A percentile compares a stretch with the other conserved stretches of the same genome.
phyloP scores from a whole-genome alignment of 2,888 invertebrate species.

The Acleris emargana region DNA sequence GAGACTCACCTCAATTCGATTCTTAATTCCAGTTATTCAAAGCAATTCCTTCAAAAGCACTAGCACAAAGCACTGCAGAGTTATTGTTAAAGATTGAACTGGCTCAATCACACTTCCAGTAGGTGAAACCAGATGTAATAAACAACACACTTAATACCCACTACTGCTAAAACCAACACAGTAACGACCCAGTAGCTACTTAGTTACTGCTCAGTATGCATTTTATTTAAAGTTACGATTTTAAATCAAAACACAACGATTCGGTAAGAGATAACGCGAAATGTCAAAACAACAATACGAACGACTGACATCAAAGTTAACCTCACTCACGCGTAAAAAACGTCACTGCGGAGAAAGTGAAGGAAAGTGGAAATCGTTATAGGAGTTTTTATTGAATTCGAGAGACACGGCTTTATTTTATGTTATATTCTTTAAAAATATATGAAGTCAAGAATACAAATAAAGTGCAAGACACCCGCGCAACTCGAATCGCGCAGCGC shows the following conservation, averaged over 20 bases:
- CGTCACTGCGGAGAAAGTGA: conserved; percentile 34
- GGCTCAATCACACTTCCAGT: conserved; percentile 18
- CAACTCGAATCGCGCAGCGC: conserved; percentile 26
- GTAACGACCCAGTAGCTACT: background rate
- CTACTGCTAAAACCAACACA: conserved; percentile 7
- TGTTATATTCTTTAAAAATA: background rate
- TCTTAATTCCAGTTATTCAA: conserved; percentile 4
- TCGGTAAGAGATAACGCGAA: conserved; percentile 25
- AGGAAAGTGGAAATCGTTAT: conserved; percentile 28
- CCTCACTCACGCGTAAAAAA: conserved; percentile 35
- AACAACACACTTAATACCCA: conserved; percentile 7
- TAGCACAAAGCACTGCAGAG: conserved; percentile 29
- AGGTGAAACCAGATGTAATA: conserved; percentile 27
- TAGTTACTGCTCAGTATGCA: background rate
- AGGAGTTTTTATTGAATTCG: background rate
- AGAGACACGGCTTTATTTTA: background rate
- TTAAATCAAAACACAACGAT: conserved; percentile 35
- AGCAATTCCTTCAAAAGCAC: conserved; percentile 26
- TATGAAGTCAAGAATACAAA: background rate
- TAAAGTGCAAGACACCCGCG: conserved; percentile 16
- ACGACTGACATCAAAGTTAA: conserved; percentile 33
- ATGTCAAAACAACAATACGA: conserved; percentile 37
- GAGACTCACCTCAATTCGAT: conserved; percentile 19
- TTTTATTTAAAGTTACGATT: conserved; percentile 23
- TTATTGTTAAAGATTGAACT: conserved; percentile 18